Percentiles rank a stretch among this genome's conserved stretches.
Conservation (phyloP, 1,140 invertebrate genomes). For the Drosophila bocki region DNA sequence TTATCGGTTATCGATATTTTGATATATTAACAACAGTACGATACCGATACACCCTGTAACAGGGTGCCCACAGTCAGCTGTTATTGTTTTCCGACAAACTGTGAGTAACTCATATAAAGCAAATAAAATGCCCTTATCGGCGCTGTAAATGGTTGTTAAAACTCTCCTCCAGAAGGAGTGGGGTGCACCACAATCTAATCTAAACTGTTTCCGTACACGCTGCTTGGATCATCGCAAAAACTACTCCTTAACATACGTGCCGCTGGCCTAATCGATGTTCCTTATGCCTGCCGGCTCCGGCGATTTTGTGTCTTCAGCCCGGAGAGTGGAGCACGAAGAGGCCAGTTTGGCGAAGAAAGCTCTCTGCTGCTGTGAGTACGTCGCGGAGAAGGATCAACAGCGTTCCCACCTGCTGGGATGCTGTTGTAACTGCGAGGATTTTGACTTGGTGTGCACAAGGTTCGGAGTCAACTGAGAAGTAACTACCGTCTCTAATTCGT, state of each 20-base stretch:
- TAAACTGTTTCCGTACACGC: constrained; percentile 57
- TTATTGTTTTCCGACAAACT: constrained; percentile 21
- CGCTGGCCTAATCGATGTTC: constrained; percentile 42
- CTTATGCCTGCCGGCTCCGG: constrained; percentile 28
- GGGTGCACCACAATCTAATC: constrained; percentile 31
- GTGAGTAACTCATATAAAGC: constrained; percentile 34
- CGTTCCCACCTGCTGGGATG: constrained; percentile 87
- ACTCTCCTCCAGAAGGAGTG: background rate
- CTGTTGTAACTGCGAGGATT: constrained; percentile 87
- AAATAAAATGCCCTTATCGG: background rate
- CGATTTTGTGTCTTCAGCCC: constrained; percentile 45
- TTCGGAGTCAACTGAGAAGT: background rate
- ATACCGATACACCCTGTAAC: constrained; percentile 9
- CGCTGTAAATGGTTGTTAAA: background rate
- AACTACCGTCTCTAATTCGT: background rate
- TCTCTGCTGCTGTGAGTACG: constrained; percentile 88
- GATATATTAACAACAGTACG: background rate
- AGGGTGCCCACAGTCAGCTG: constrained; percentile 15
- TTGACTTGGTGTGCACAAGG: constrained; percentile 85
- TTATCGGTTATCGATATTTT: too few species aligned
- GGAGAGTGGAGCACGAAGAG: constrained; percentile 49
- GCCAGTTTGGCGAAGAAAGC: background rate
- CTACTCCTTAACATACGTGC: background rate
- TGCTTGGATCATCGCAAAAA: constrained; percentile 31
- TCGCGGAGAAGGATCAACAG: constrained; percentile 85